Conservation (phyloP, 2,113 vertebrate species). For the Catharus fuscescens region DNA sequence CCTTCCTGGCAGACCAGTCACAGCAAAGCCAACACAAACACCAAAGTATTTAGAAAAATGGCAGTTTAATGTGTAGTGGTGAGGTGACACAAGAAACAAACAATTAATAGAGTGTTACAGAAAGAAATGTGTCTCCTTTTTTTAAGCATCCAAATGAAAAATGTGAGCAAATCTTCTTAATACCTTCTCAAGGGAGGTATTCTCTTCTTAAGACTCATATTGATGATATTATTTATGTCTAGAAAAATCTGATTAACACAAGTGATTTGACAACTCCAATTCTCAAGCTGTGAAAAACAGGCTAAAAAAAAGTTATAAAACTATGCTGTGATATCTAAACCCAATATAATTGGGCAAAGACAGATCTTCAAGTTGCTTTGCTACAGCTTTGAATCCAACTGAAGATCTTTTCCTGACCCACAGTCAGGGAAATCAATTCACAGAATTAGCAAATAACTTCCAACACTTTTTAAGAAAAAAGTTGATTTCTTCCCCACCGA, state of each 20-base stretch:
- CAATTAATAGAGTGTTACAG: background rate
- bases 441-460: background rate
- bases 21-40: background rate
- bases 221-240: background rate
- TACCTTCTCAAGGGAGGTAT: background rate
- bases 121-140: background rate
- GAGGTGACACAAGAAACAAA: background rate
- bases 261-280: background rate
- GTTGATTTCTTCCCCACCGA: background rate
- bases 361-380: background rate
- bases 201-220: background rate
- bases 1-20: background rate
- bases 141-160: background rate
- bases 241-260: background rate
- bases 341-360: slow-evolving; percentile 41
- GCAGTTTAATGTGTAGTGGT: slow-evolving; percentile 11
- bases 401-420: slow-evolving; percentile 32
- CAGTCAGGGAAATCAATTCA: slow-evolving; percentile 36
- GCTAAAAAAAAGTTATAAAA: background rate
- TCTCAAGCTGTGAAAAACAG: background rate
- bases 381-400: background rate
- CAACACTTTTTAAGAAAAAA: background rate
- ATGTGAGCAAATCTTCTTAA: background rate
- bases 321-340: background rate
- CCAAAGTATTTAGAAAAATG: background rate